phyloP scores from a whole-genome alignment of 2,113 vertebrate species.

The Pionites leucogaster region DNA sequence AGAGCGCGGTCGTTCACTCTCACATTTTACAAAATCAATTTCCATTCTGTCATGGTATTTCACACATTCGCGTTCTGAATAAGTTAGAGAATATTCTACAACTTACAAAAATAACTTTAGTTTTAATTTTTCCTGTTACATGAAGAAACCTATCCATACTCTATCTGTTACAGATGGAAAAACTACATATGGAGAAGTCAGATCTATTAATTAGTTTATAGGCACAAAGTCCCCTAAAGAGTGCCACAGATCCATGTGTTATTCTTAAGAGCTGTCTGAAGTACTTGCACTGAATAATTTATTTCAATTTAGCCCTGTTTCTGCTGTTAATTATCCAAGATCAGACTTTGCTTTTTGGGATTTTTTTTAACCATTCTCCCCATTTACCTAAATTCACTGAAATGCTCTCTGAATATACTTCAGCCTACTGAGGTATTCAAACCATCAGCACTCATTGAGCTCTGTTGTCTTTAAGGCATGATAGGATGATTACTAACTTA shows the following conservation, averaged over 20 bases:
- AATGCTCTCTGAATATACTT: constrained; percentile 8
- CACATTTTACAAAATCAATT: constrained; percentile 81
- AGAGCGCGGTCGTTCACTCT: constrained; percentile 57
- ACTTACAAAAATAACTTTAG: constrained; percentile 76
- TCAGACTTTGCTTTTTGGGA: constrained; percentile 22
- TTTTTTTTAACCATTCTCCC: neutral
- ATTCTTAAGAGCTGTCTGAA: constrained; percentile 66
- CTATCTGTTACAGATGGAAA: constrained; percentile 73
- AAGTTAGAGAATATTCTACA: constrained; percentile 77
- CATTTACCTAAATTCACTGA: constrained; percentile 26
- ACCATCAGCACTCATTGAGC: neutral
- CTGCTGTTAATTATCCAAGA: constrained; percentile 62
- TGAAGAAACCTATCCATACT: constrained; percentile 73
- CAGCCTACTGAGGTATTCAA: neutral
- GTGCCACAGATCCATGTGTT: constrained; percentile 65
- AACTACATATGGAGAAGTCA: constrained; percentile 67
- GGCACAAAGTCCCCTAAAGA: constrained; percentile 55
- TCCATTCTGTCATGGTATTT: constrained; percentile 81
- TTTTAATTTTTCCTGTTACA: constrained; percentile 77
- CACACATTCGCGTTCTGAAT: constrained; percentile 74
- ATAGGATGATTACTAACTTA: neutral
- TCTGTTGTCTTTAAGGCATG: neutral
- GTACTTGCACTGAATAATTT: constrained; percentile 69
- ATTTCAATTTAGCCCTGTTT: constrained; percentile 55
- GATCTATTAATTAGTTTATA: constrained; percentile 71